A percentile compares a stretch with the other conserved stretches of the same genome.
Conservation (phyloP, 2,113 vertebrate genomes). For the Oplegnathus fasciatus region DNA sequence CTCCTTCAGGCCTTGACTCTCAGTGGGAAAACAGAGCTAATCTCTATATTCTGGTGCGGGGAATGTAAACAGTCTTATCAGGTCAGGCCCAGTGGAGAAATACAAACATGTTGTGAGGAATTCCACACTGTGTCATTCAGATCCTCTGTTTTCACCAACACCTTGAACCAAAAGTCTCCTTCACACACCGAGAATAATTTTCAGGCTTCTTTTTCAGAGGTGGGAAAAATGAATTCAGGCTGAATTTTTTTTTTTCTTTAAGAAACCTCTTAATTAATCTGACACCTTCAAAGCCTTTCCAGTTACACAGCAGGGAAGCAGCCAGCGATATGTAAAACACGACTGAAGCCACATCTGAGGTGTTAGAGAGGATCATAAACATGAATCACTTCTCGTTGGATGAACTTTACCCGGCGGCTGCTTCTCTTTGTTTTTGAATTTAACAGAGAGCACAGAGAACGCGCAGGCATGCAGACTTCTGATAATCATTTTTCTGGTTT, state of each 20-base stretch:
- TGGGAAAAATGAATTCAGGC: slow-evolving; percentile 38
- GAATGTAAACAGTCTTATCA: slow-evolving; percentile 77
- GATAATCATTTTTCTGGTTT: slow-evolving; percentile 38
- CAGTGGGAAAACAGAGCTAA: slow-evolving; percentile 49
- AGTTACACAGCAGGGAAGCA: slow-evolving; percentile 33
- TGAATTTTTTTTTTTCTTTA: slow-evolving; percentile 5
- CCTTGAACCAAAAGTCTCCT: slow-evolving; percentile 32
- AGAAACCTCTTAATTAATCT: slow-evolving; percentile 63
- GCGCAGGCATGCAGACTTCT: slow-evolving; percentile 16
- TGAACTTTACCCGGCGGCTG: slow-evolving; percentile 54
- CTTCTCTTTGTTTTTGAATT: slow-evolving; percentile 52
- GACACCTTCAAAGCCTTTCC: slow-evolving; percentile 68
- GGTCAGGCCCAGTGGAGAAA: slow-evolving; percentile 44
- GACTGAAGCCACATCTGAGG: slow-evolving; percentile 28
- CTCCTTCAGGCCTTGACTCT: slow-evolving; percentile 48
- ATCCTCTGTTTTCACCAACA: slow-evolving; percentile 36
- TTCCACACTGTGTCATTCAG: slow-evolving; percentile 49
- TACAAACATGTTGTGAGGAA: slow-evolving; percentile 59
- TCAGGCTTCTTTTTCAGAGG: slow-evolving; percentile 16
- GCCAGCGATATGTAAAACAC: slow-evolving; percentile 62
- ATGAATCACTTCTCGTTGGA: slow-evolving; percentile 32
- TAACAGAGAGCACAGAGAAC: slow-evolving; percentile 13
- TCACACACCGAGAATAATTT: slow-evolving; percentile 18
- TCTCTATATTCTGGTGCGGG: slow-evolving; percentile 54
- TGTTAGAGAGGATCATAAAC: slow-evolving; percentile 52